These are phyloP conservation scores for Crossocerus cetratus DNA, from an alignment of 2,888 invertebrate species.

Conservation along the genomic window DNA sequence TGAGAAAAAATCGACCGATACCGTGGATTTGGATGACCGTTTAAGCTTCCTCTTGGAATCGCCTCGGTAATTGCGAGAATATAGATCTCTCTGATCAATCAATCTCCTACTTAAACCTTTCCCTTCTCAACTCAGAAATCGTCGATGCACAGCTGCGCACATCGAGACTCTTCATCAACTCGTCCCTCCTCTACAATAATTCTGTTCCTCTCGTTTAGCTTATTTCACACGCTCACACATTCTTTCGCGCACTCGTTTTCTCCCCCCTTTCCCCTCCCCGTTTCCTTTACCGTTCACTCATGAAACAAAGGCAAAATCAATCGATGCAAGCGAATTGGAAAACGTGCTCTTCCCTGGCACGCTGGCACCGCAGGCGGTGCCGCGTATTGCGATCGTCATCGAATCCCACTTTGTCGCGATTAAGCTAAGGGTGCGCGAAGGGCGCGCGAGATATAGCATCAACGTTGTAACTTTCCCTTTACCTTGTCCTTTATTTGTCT, in stretches of 20 bases:
- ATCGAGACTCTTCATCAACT: not conserved
- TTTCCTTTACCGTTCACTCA: not conserved
- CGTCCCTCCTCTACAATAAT: not conserved
- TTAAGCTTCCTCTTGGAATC: conserved; percentile 8
- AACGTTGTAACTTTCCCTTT: conserved; percentile 2
- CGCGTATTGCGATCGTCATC: not conserved
- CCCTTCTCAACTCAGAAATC: not conserved
- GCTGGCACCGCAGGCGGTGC: not conserved
- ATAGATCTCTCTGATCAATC: conserved; percentile 10
- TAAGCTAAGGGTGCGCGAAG: conserved; percentile 1
- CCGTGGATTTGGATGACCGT: not conserved
- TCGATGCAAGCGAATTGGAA: not conserved
- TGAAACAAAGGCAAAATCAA: not conserved
- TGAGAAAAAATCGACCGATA: conserved; percentile 12
- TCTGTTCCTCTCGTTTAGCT: not conserved
- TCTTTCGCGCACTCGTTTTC: not conserved
- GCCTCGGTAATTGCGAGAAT: conserved; percentile 15
- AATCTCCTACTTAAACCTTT: not conserved
- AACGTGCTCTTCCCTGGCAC: not conserved
- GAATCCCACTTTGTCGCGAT: conserved; percentile 1
- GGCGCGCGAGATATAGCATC: conserved; percentile 6
- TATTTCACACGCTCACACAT: not conserved
- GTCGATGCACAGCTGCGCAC: not conserved
- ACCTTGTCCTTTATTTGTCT: conserved; percentile 7
- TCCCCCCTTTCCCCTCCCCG: not conserved